Base-by-base conservation (phyloP, 92 coral and sea anemone species). In the Actinernus sp. region DNA sequence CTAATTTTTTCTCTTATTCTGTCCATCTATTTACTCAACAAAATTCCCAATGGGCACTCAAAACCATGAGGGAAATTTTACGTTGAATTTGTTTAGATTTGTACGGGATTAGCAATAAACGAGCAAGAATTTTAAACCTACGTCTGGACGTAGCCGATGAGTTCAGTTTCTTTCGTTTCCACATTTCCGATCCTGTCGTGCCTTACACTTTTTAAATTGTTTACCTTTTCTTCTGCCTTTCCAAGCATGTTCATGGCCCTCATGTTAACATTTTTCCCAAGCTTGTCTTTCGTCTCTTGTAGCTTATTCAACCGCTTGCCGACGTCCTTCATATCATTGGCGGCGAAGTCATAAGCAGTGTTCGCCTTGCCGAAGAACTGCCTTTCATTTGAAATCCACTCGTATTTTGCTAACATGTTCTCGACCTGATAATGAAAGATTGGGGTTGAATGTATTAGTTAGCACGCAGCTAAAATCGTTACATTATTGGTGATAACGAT, bases 211-310 rank as follows among this genome's bases (percentile, higher is more conserved):
- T n/a, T n/a, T n/a, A n/a, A n/a, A n/a, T n/a, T n/a, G 41, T 24
- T 24, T 36, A 93, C 99, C 94, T 84, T 95, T 63, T 95, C 99
- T 58, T 95, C 99, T 3, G 97, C 99, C 34, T 95, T 95, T 3
- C 88, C 99, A 64, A 95, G 56, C 99, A 95, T 95, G 30, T 91
- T 95, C 99, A 95, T 95, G 0, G 99, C 99, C 25, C 99, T 58
- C 97, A 84, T 95, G 57, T 95, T 95, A 22, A 95, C 99, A 61
- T 87, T 91, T 76, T 95, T 95, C 12, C 92, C 97, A 21, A 95
- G 78, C 61, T 95, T 95, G 38, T 95, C 97, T 58, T 95, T 95
- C 4, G 90, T 91, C 51, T 91, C 97, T 55, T 91, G 86, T 10
- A 95, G 90, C 71, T 91, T 95, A 64, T 73, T 60, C 50, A 95